phyloP scores from a whole-genome alignment of 2,113 vertebrate genomes.

The Lasiurus borealis region DNA sequence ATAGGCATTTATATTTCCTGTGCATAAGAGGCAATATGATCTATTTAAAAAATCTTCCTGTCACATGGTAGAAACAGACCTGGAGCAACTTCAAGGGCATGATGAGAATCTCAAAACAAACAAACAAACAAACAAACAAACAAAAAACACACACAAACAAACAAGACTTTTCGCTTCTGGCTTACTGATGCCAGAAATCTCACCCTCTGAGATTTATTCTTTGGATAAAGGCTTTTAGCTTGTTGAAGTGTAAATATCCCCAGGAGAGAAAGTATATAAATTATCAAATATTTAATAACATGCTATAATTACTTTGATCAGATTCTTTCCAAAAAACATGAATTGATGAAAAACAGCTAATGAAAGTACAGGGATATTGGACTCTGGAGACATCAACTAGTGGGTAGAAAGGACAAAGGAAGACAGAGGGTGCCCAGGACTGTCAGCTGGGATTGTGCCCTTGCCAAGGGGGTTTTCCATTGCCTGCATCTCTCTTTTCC shows the following conservation, averaged over 20 bases:
- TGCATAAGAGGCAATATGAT: not conserved
- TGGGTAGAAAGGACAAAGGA: not conserved
- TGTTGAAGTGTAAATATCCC: constrained; percentile 55
- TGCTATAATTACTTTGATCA: constrained; percentile 56
- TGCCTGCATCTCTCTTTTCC: constrained; percentile 11
- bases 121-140: not conserved
- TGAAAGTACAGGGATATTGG: not conserved
- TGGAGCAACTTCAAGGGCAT: not conserved
- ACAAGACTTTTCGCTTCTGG: not conserved
- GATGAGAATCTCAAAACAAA: not conserved
- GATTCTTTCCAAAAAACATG: not conserved
- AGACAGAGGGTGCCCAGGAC: not conserved
- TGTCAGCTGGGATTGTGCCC: not conserved
- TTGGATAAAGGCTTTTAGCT: constrained; percentile 33
- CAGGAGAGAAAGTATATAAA: constrained; percentile 52
- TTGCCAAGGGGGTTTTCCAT: not conserved
- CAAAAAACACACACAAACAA: not conserved
- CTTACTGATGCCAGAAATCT: not conserved
- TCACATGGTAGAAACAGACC: not conserved
- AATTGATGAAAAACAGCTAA: not conserved
- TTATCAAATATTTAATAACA: constrained; percentile 63
- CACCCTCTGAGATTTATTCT: not conserved
- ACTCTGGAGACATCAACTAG: not conserved
- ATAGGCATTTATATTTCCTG: not conserved
- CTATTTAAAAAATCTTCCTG: not conserved